Evolutionary conservation across 1,140 invertebrate genomes (phyloP).

Genomic region (Ctenoplectra terminalis): DNA sequence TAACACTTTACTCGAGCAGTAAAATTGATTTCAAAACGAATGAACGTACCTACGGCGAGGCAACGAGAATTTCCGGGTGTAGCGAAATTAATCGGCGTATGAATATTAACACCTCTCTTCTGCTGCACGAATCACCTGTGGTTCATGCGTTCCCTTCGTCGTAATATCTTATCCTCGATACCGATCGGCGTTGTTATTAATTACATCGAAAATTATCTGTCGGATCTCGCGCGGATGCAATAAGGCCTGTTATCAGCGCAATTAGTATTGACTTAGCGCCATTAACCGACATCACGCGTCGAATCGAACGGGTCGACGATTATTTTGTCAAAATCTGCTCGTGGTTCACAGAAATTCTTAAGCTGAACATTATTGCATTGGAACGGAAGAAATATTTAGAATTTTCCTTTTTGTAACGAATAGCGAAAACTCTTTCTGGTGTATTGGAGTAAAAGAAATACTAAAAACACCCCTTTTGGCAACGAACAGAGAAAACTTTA

Average conservation of each 20-base stretch:
- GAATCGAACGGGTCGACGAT: background rate
- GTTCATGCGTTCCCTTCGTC: slow-evolving; percentile 22
- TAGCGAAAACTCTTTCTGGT: too few relatives aligned
- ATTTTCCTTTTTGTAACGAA: too few relatives aligned
- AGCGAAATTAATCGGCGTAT: slow-evolving; percentile 23
- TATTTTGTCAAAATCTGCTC: background rate
- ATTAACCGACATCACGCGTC: background rate
- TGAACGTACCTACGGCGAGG: too few relatives aligned
- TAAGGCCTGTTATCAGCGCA: background rate
- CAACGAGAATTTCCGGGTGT: background rate
- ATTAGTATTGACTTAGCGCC: slow-evolving; percentile 17
- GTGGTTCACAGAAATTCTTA: too few relatives aligned
- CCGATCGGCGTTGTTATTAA: slow-evolving; percentile 29
- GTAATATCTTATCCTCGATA: slow-evolving; percentile 25
- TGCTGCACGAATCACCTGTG: slow-evolving; percentile 22
- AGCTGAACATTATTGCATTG: too few relatives aligned
- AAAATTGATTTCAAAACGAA: slow-evolving; percentile 6
- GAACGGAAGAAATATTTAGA: too few relatives aligned
- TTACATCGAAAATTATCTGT: slow-evolving; percentile 29
- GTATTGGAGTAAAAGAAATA: too few relatives aligned
- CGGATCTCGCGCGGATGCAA: background rate
- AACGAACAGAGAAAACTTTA: too few relatives aligned
- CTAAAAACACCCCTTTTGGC: too few relatives aligned
- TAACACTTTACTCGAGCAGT: background rate
- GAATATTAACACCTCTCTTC: slow-evolving; percentile 37